Conservation (phyloP, 2,888 invertebrate genomes). For the Tanytarsus gracilentus region DNA sequence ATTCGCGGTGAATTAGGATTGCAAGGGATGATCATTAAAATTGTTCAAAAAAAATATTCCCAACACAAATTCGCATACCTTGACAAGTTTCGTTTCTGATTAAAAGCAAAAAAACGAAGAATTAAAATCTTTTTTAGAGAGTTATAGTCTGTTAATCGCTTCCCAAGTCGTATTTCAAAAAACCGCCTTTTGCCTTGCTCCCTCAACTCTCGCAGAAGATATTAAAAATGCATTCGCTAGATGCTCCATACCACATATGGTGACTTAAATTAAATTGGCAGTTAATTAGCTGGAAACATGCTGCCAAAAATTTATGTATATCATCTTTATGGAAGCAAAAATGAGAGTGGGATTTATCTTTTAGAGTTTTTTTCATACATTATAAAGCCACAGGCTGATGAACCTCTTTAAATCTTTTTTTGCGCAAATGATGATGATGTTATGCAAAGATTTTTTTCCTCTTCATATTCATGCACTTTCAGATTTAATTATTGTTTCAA, state of each 20-base stretch:
- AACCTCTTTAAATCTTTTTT: too few species aligned
- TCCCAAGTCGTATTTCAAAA: conserved; percentile 10
- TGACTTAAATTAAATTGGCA: conserved; percentile 27
- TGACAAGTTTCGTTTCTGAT: too few species aligned
- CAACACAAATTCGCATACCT: too few species aligned
- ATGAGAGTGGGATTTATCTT: background rate
- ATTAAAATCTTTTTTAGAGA: conserved; percentile 8
- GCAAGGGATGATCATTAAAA: too few species aligned
- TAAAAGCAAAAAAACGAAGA: too few species aligned
- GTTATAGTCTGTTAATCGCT: conserved; percentile 23
- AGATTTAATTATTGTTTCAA: background rate
- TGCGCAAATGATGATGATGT: background rate
- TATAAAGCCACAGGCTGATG: too few species aligned
- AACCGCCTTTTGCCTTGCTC: background rate
- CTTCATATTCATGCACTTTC: too few species aligned
- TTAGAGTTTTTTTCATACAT: background rate
- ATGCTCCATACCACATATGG: conserved; percentile 14
- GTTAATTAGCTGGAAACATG: conserved; percentile 28
- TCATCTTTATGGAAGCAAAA: background rate
- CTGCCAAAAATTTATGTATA: conserved; percentile 23
- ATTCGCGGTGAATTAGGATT: too few species aligned
- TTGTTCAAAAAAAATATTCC: too few species aligned
- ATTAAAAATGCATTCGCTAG: background rate
- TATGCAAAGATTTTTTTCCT: too few species aligned
- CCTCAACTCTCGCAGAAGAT: background rate